Base-by-base conservation (phyloP, 2,888 invertebrate species). In the Aproaerema taeniolella region DNA sequence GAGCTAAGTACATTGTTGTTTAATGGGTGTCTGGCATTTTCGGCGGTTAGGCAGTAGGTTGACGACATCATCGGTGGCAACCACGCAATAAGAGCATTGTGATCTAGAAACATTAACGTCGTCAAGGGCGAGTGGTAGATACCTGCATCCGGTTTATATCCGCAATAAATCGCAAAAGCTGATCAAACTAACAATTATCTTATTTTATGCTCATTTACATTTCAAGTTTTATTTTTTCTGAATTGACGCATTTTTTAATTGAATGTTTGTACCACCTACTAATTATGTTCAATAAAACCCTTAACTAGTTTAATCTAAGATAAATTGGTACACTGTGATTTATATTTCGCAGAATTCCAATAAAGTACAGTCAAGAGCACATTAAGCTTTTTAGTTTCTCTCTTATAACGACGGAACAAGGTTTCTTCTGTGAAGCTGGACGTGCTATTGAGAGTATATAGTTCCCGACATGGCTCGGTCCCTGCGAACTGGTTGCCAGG, bases 1-100 rank as follows among this genome's bases (percentile, higher is more conserved):
- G 30, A 34, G 13, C 8, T 14, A 8, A 11, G 39, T 28, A 15
- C 12, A 16, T 7, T 44, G 41, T 44, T 38, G 31, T 45, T n/a
- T 60, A 61, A 55, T 61, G 47, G 47, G 45, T 43, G 44, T 52
- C 55, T 71, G 70, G 54, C 67, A 74, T 76, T 74, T 67, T 52
- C 43, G 40, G 45, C 49, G 34, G 42, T 42, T 42, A 9, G 12
- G 29, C 16, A 10, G 30, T 37, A 30, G 37, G 37, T 33, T 29
- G 47, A 38, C 43, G 46, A 46, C 48, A 47, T 49, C 46, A 39
- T 25, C 50, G 49, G 53, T 45, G 39, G 45, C 20, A 43, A 43
- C 49, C 43, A 51, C 44, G 47, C 39, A 46, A 49, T 36, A 8
- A 4, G 8, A 8, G 49, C 45, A 53, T 59, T 58, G 50, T 57